phyloP scores from a whole-genome alignment of 2,888 invertebrate species.

The Cheilosia variabilis region DNA sequence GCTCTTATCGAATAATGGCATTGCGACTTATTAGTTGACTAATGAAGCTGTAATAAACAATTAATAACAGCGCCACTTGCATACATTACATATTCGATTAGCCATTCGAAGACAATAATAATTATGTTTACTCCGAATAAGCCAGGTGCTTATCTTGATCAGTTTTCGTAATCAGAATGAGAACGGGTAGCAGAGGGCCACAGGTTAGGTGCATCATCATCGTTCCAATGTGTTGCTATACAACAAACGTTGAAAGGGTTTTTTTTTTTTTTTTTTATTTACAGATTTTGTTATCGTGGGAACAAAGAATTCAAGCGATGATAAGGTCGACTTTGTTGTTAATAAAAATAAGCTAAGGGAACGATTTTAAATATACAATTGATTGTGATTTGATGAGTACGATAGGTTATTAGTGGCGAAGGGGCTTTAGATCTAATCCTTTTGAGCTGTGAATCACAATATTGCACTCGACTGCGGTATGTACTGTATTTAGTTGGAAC shows the following conservation, averaged over 20 bases:
- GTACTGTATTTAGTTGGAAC: background rate
- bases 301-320: slow-evolving; percentile 49
- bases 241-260: slow-evolving; percentile 9
- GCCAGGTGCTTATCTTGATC: slow-evolving; percentile 69
- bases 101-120: slow-evolving; percentile 58
- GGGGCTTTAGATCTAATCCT: slow-evolving; percentile 3
- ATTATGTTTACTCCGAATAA: slow-evolving; percentile 64
- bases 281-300: slow-evolving; percentile 51
- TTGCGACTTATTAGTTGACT: slow-evolving; percentile 60
- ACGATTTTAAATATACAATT: slow-evolving; percentile 39
- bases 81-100: slow-evolving; percentile 59
- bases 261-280: slow-evolving; percentile 25
- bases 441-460: slow-evolving; percentile 19
- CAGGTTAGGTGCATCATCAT: background rate
- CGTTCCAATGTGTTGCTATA: slow-evolving; percentile 50
- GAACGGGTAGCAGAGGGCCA: slow-evolving; percentile 4
- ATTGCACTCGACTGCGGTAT: slow-evolving; percentile 6
- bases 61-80: slow-evolving; percentile 64
- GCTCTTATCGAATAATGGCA: slow-evolving; percentile 32
- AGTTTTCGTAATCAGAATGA: slow-evolving; percentile 49
- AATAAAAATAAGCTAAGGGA: slow-evolving; percentile 29
- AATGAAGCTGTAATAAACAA: slow-evolving; percentile 71
- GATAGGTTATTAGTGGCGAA: slow-evolving; percentile 25
- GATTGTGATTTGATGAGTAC: slow-evolving; percentile 38
- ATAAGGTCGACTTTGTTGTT: slow-evolving; percentile 45